Percentiles rank a stretch among this genome's conserved stretches.
phyloP scores from a whole-genome alignment of 2,888 invertebrate species.

The Dastarcus helophoroides region DNA sequence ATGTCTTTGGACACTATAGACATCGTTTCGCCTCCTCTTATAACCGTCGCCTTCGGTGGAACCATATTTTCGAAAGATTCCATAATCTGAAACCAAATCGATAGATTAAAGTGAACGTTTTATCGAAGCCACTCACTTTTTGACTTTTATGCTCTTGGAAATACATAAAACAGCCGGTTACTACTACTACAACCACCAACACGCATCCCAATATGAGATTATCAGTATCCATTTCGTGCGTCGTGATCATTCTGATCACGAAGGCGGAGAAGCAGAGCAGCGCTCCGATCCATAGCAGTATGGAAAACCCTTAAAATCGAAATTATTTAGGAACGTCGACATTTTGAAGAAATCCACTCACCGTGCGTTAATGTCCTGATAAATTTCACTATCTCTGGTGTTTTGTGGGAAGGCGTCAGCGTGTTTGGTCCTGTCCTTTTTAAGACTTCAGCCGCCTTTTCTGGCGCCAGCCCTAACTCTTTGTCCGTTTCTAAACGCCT shows the following conservation, averaged over 20 bases:
- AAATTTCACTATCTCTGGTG: constrained; percentile 60
- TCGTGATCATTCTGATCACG: constrained; percentile 30
- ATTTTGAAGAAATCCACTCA: constrained; percentile 10
- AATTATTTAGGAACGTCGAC: constrained; percentile 20
- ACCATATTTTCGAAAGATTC: constrained; percentile 79
- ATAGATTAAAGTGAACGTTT: too few relatives aligned
- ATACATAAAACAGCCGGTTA: constrained; percentile 62
- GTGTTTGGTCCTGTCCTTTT: constrained; percentile 57
- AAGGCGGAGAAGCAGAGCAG: constrained; percentile 56
- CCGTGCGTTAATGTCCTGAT: constrained; percentile 36
- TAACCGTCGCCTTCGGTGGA: constrained; percentile 59
- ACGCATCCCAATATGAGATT: constrained; percentile 55
- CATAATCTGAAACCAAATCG: constrained; percentile 63
- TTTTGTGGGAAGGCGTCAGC: constrained; percentile 60
- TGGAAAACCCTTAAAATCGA: constrained; percentile 63
- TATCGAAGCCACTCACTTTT: constrained; percentile 39
- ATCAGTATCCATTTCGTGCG: constrained; percentile 33
- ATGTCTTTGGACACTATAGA: constrained; percentile 55
- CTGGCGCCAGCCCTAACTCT: constrained; percentile 47
- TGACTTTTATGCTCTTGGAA: constrained; percentile 58
- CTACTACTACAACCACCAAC: constrained; percentile 52
- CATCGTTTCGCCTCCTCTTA: constrained; percentile 55
- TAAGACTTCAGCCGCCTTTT: constrained; percentile 45
- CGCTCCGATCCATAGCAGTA: constrained; percentile 69
- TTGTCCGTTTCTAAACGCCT: constrained; percentile 31